Conservation (phyloP, 2,888 invertebrate genomes). For the Sepiola atlantica region DNA sequence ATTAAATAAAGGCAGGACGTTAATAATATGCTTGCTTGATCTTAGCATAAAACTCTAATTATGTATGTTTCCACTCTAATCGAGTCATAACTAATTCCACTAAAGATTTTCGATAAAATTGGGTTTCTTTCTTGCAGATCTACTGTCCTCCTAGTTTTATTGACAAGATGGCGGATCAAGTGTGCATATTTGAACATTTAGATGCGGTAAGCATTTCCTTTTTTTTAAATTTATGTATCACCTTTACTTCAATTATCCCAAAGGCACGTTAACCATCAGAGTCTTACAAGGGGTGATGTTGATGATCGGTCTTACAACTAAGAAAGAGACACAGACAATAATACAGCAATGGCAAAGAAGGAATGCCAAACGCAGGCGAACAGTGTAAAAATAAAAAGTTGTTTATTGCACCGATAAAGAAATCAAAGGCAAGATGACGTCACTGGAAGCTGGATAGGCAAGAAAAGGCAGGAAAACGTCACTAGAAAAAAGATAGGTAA, state of each 20-base stretch:
- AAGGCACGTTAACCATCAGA: neutral
- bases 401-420: too few relatives aligned
- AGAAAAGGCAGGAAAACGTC: too few relatives aligned
- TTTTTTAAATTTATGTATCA: neutral
- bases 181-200: conserved; percentile 52
- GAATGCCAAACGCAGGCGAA: neutral
- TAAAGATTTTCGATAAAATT: neutral
- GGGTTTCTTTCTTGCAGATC: conserved; percentile 54
- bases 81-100: neutral
- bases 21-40: too few relatives aligned
- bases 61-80: too few relatives aligned
- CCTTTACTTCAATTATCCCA: neutral
- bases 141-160: conserved; percentile 57
- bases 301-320: neutral
- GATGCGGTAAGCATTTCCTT: conserved; percentile 50
- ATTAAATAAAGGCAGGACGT: too few relatives aligned
- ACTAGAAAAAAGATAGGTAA: too few relatives aligned
- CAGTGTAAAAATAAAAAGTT: neutral
- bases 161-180: conserved; percentile 55
- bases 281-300: neutral
- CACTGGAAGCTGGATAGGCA: too few relatives aligned
- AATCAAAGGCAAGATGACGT: too few relatives aligned
- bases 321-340: neutral
- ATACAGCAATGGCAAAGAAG: neutral
- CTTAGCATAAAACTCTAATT: too few relatives aligned